Base-by-base conservation (phyloP, 2,113 vertebrate genomes). In the Pogona vitticeps region DNA sequence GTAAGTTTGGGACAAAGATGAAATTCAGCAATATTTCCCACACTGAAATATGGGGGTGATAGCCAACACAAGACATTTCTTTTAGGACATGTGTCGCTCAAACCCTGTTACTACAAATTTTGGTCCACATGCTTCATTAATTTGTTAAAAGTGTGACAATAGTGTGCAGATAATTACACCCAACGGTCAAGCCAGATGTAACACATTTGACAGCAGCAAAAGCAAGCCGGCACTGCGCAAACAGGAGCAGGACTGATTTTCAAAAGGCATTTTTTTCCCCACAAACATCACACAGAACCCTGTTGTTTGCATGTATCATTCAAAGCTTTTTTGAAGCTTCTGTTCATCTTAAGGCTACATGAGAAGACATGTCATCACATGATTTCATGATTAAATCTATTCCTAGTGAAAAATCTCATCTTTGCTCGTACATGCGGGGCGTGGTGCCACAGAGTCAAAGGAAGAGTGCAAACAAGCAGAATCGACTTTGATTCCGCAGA, bases 221-320 rank as follows among this genome's bases (percentile, higher is more conserved):
- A 94, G 91, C 88, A 90, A 95, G 91, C 92, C 92, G 97, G 97
- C 96, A 97, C 97, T 97, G 97, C 94, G 96, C 95, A 95, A 95
- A 83, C 67, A 79, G 71, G 92, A 46, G 33, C 78, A 82, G 20
- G 78, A 77, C 28, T 91, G 92, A 94, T 92, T 92, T 91, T 33
- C 82, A 90, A 91, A 94, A 94, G 86, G 92, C 76, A 31, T 94
- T 84, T 93, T 6, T 94, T 92, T 52, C 46, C 92, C 91, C 92
- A 93, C 91, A 90, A 93, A 90, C 80, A 93, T 85, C 90, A 93
- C 91, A 89, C 68, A 91, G 91, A 92, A 87, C 79, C 82, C 76
- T 84, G 56, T 61, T 90, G 46, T 88, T 87, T 92, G 2, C 2
- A 0, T 17, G 88, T 87, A 92, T 78, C 88, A 68, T 92, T 88